phyloP scores from a whole-genome alignment of 92 coral and sea anemone genomes.

The Zoanthus solanderi region DNA sequence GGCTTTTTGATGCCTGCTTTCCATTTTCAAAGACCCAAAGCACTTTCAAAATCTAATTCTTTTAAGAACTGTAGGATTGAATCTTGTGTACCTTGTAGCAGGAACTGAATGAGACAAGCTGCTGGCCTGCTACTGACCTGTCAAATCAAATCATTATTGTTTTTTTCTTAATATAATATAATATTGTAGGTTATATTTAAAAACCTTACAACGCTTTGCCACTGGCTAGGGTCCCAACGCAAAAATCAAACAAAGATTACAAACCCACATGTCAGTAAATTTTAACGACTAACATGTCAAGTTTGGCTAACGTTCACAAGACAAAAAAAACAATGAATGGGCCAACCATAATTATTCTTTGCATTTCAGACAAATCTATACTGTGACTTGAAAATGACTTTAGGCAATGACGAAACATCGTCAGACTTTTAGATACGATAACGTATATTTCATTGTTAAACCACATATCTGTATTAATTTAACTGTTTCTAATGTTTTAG shows the following conservation, averaged over 20 bases:
- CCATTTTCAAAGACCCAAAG: too few species aligned
- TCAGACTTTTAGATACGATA: neutral
- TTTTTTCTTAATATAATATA: neutral
- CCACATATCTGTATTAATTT: neutral
- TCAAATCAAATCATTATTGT: neutral
- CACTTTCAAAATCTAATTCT: neutral
- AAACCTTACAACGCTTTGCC: too few species aligned
- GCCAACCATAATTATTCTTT: neutral
- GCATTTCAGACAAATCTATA: neutral
- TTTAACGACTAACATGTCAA: too few species aligned
- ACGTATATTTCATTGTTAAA: neutral
- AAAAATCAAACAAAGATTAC: too few species aligned
- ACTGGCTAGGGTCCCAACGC: too few species aligned
- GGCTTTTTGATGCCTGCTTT: too few species aligned
- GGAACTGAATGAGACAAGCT: conserved; percentile 93
- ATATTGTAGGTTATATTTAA: neutral
- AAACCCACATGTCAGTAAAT: too few species aligned
- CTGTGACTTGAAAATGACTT: neutral
- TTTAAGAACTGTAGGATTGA: neutral
- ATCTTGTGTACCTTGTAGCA: conserved; percentile 82
- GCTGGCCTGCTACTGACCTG: conserved; percentile 97
- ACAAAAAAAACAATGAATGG: too few species aligned
- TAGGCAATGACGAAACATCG: neutral
- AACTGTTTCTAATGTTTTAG: neutral
- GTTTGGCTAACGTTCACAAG: too few species aligned